phyloP scores from a whole-genome alignment of 1,140 invertebrate species.

The Neodiprion lecontei region DNA sequence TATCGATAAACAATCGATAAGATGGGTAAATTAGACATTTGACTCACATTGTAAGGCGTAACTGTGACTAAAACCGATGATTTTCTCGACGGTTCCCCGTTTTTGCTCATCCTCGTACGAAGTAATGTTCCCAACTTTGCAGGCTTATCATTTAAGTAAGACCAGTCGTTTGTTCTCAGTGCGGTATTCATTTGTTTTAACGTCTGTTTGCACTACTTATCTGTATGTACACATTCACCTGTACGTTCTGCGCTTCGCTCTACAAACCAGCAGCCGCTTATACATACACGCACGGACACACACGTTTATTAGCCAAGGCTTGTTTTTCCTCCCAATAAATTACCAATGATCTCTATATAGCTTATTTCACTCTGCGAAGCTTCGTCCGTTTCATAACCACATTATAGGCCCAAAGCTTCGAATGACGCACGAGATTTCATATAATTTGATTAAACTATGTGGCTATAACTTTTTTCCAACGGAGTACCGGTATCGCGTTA shows the following conservation, averaged over 20 bases:
- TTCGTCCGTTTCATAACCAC: no score
- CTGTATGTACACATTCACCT: not conserved
- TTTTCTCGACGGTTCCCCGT: conserved; percentile 26
- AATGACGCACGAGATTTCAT: no score
- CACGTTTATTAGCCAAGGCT: not conserved
- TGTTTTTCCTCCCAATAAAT: not conserved
- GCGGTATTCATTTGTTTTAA: not conserved
- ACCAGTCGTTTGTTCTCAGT: not conserved
- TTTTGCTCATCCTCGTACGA: conserved; percentile 20
- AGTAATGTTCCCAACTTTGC: not conserved
- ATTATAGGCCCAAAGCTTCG: no score
- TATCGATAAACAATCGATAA: not conserved
- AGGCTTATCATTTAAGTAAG: not conserved
- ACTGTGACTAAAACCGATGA: conserved; percentile 41
- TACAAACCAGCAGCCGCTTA: not conserved
- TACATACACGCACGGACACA: not conserved
- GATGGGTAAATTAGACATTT: not conserved
- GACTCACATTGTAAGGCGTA: conserved; percentile 51
- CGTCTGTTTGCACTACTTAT: not conserved
- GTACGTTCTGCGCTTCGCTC: not conserved
- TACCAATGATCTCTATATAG: not conserved
- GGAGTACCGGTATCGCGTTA: no score
- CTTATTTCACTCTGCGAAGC: no score
- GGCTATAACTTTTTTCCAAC: no score
- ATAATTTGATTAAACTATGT: no score